These are phyloP conservation scores for Beaufortia kweichowensis DNA, from an alignment of 2,113 vertebrate genomes.

Conservation along the genomic window DNA sequence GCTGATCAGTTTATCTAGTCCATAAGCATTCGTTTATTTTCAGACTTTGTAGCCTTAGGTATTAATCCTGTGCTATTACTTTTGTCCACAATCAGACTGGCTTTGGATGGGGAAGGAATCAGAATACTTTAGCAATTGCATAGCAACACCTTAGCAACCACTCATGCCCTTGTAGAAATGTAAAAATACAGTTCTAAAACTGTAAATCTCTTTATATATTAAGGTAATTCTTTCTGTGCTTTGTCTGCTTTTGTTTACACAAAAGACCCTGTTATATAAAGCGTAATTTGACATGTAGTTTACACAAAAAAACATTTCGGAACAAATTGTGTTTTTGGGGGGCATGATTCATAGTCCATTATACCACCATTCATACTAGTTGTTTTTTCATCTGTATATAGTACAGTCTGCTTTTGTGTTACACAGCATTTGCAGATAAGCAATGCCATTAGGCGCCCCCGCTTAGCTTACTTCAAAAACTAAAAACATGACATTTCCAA, in stretches of 20 bases:
- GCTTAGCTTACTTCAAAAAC: constrained; percentile 15
- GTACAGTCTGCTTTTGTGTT: not conserved
- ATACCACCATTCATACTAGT: no score
- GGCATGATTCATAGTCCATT: no score
- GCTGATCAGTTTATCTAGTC: not conserved
- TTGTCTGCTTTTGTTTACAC: no score
- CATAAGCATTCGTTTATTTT: not conserved
- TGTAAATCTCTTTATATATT: no score
- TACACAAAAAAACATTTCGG: no score
- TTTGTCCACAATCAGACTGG: not conserved
- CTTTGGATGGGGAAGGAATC: not conserved
- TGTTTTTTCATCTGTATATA: no score
- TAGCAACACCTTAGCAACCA: not conserved
- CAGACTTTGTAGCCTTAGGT: not conserved
- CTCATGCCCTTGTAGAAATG: no score
- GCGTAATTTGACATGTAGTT: no score
- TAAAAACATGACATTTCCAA: not conserved
- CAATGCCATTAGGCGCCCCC: not conserved
- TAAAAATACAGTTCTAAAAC: no score
- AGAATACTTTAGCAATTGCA: not conserved
- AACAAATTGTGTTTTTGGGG: no score
- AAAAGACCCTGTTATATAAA: no score
- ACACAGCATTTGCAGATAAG: not conserved
- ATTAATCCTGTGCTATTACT: not conserved
- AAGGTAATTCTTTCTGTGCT: no score